These are phyloP conservation scores for Glyphotaelius pellucidus DNA, from an alignment of 2,888 invertebrate genomes.

Conservation along the genomic window DNA sequence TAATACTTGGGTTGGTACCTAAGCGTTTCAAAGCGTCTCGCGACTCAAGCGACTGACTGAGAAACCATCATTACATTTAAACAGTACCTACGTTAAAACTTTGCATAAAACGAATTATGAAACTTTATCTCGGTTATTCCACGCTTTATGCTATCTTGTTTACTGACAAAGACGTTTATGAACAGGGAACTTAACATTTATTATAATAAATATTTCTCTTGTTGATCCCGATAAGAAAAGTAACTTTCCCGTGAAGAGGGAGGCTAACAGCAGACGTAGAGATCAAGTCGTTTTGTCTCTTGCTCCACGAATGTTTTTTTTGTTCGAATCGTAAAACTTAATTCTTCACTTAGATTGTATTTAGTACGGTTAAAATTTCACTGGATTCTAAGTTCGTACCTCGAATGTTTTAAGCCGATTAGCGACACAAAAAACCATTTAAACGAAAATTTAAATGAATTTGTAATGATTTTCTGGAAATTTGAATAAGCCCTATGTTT, in stretches of 20 bases:
- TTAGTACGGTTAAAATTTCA: not conserved
- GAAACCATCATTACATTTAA: not conserved
- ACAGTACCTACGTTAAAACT: slow-evolving; percentile 6
- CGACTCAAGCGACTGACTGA: not conserved
- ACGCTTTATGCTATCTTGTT: slow-evolving; percentile 32
- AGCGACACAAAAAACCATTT: not conserved
- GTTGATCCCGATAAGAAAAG: slow-evolving; percentile 24
- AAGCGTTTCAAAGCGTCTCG: not conserved
- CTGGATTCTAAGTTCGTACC: not conserved
- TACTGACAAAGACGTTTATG: slow-evolving; percentile 23
- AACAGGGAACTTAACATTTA: slow-evolving; percentile 5
- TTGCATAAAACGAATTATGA: slow-evolving; percentile 30
- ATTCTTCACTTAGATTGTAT: not conserved
- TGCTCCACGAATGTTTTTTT: not conserved
- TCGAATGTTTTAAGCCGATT: not conserved
- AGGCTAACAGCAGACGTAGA: not conserved
- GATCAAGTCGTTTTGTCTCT: not conserved
- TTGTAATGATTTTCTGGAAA: not conserved
- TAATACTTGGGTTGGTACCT: not conserved
- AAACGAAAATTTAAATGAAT: not conserved
- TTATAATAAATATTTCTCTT: slow-evolving; percentile 29
- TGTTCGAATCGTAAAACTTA: not conserved
- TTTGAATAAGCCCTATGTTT: not conserved
- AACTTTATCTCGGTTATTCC: slow-evolving; percentile 28
- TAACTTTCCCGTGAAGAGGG: not conserved